phyloP scores from a whole-genome alignment of 2,797 vertebrate species.

The Liasis olivaceus region DNA sequence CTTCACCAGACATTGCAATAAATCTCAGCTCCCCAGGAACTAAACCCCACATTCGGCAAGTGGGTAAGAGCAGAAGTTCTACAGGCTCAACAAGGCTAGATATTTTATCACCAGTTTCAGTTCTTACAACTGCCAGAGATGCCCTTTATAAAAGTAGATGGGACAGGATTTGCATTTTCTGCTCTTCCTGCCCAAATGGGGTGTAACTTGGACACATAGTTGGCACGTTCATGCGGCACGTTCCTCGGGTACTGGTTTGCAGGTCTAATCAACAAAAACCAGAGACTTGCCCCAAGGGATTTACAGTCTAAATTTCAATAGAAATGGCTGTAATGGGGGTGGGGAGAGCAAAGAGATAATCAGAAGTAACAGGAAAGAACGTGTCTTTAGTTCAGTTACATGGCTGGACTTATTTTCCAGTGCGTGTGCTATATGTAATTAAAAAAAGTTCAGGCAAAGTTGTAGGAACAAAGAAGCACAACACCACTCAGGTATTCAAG shows the following conservation, averaged over 20 bases:
- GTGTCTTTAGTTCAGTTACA: background rate
- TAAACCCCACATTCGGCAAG: background rate
- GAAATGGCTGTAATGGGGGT: background rate
- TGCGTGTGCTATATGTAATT: too few relatives aligned
- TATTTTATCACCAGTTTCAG: background rate
- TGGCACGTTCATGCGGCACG: background rate
- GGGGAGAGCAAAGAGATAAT: background rate
- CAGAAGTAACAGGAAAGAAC: background rate
- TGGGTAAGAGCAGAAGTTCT: background rate
- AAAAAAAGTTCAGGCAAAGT: background rate
- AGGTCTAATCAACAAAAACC: background rate
- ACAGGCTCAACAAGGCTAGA: background rate
- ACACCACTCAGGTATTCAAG: background rate
- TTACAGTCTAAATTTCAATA: background rate
- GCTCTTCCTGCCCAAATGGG: background rate
- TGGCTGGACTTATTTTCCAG: background rate
- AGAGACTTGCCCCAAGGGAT: background rate
- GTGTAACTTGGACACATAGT: too few relatives aligned
- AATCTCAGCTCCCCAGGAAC: background rate
- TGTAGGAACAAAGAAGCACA: background rate
- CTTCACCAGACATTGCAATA: background rate
- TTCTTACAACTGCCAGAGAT: background rate
- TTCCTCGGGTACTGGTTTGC: background rate
- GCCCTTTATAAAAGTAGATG: background rate
- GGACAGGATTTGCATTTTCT: background rate